These are phyloP conservation scores for Malurus cyaneus DNA, from an alignment of 2,113 vertebrate species.

Conservation along the genomic window DNA sequence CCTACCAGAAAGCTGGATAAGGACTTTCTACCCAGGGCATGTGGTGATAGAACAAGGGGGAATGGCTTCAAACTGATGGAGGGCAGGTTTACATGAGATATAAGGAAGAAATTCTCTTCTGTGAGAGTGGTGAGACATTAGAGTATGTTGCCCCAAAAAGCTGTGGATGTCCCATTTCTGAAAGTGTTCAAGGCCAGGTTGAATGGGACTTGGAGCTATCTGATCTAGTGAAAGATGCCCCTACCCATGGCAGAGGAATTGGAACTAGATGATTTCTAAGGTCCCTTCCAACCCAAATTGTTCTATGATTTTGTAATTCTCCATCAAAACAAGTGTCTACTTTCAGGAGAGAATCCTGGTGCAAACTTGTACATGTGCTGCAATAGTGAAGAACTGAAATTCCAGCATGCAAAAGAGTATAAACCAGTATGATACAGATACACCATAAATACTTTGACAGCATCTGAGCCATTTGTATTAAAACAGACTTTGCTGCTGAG, in stretches of 20 bases:
- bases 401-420: background rate
- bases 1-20: background rate
- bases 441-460: background rate
- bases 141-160: background rate
- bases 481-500: background rate
- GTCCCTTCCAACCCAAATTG: background rate
- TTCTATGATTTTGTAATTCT: background rate
- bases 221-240: background rate
- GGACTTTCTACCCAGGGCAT: background rate
- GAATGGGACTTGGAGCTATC: background rate
- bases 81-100: background rate
- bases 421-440: accelerated
- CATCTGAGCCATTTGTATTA: background rate
- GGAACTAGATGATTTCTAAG: background rate
- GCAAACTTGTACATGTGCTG: background rate
- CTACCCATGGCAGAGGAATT: background rate
- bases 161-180: background rate
- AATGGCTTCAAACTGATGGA: background rate
- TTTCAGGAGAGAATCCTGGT: background rate
- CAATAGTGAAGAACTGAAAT: background rate
- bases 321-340: background rate
- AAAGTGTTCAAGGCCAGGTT: background rate
- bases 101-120: background rate
- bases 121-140: background rate
- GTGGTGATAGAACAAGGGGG: background rate